Percentiles rank a stretch among this genome's conserved stretches.
Conservation (phyloP, 1,140 invertebrate species). For the Hyles vespertilio region DNA sequence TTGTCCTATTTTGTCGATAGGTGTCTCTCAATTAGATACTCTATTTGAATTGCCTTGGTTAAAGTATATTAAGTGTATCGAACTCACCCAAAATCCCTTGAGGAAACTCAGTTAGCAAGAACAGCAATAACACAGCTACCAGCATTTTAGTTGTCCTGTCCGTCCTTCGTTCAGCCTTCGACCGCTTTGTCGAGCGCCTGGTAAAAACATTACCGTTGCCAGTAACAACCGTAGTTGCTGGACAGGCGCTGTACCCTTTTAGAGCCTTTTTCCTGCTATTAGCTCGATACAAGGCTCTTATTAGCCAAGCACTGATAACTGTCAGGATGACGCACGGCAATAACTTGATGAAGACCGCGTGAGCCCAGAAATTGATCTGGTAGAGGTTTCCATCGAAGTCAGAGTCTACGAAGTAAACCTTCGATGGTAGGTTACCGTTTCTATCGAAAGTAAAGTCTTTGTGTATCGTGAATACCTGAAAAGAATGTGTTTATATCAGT, state of each 20-base stretch:
- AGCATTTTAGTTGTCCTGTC: constrained; percentile 94
- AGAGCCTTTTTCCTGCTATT: constrained; percentile 82
- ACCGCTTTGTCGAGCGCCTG: constrained; percentile 64
- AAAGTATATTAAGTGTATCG: no score
- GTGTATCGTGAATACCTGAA: constrained; percentile 69
- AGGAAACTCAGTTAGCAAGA: constrained; percentile 73
- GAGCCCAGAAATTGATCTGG: constrained; percentile 89
- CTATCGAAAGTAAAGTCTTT: constrained; percentile 56
- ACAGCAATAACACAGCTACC: constrained; percentile 89
- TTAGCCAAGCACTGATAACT: constrained; percentile 88
- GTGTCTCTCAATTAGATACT: no score
- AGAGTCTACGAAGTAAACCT: constrained; percentile 81
- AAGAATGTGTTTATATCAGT: constrained; percentile 13
- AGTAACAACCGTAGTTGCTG: constrained; percentile 51
- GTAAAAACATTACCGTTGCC: constrained; percentile 60
- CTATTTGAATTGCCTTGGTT: no score
- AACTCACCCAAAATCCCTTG: constrained; percentile 62
- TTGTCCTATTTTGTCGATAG: no score
- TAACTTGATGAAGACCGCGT: constrained; percentile 90
- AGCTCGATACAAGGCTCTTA: constrained; percentile 83
- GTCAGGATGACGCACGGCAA: constrained; percentile 89
- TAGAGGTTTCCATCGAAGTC: constrained; percentile 78
- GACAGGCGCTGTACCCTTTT: constrained; percentile 78
- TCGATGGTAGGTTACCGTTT: constrained; percentile 46
- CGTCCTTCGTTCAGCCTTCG: constrained; percentile 81